Evolutionary conservation across 1,140 invertebrate genomes (phyloP).

Genomic region (Lepidurus apus): DNA sequence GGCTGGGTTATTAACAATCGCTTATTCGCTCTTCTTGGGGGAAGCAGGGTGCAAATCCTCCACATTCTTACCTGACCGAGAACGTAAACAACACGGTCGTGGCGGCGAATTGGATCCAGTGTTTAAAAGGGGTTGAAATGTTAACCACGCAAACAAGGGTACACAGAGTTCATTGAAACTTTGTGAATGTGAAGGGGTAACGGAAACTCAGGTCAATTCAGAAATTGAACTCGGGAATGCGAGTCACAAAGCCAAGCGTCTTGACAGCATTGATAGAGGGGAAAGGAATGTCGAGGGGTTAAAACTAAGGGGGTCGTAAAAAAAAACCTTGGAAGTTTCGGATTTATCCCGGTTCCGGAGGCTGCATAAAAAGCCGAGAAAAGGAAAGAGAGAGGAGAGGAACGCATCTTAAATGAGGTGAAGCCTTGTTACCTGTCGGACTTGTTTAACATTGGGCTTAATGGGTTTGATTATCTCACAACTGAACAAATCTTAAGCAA

Average conservation of each 20-base stretch:
- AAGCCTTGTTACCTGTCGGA: constrained; percentile 20
- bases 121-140: background rate
- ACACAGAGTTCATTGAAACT: background rate
- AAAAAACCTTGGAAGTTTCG: background rate
- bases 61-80: background rate
- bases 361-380: background rate
- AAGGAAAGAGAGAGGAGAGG: background rate
- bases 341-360: constrained; percentile 4
- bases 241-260: background rate
- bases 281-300: constrained; percentile 11
- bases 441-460: constrained; percentile 6
- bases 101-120: constrained; percentile 7
- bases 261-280: background rate
- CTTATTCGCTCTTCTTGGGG: background rate
- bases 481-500: background rate
- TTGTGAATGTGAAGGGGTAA: background rate
- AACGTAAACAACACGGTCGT: background rate
- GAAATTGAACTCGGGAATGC: background rate
- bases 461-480: constrained; percentile 10
- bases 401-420: constrained; percentile 15
- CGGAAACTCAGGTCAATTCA: constrained; percentile 7
- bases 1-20: background rate
- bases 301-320: constrained; percentile 2
- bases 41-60: background rate
- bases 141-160: background rate